These are phyloP conservation scores for Propithecus deckenii DNA, from an alignment of 2,797 vertebrate species.

Conservation along the genomic window DNA sequence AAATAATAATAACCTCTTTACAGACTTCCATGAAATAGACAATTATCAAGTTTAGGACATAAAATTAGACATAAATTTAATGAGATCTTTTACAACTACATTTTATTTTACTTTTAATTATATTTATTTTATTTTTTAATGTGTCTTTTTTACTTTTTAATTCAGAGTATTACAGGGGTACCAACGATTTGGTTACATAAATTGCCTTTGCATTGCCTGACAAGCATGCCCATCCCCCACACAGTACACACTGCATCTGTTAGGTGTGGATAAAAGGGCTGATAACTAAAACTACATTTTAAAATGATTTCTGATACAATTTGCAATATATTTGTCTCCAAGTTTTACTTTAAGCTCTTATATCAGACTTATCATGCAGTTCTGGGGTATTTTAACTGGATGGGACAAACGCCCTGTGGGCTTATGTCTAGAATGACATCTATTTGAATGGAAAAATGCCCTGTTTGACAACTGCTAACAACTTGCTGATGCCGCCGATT, in stretches of 20 bases:
- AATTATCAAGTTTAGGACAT: background rate
- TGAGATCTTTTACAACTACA: background rate
- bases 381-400: background rate
- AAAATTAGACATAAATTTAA: constrained; percentile 25
- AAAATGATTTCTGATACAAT: background rate
- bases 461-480: background rate
- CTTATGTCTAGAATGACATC: background rate
- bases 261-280: too few relatives aligned
- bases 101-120: background rate
- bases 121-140: too few relatives aligned
- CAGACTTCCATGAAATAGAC: background rate
- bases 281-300: background rate
- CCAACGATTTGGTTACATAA: too few relatives aligned
- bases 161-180: too few relatives aligned
- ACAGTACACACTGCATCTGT: too few relatives aligned
- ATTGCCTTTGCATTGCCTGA: too few relatives aligned
- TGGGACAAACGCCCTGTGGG: background rate
- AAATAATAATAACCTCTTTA: constrained; percentile 18
- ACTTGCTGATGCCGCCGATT: background rate
- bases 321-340: background rate
- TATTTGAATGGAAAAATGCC: background rate
- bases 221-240: too few relatives aligned
- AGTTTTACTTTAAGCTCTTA: background rate
- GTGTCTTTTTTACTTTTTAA: too few relatives aligned
- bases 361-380: background rate